phyloP scores from a whole-genome alignment of 1,140 invertebrate genomes.

The Nasonia vitripennis region DNA sequence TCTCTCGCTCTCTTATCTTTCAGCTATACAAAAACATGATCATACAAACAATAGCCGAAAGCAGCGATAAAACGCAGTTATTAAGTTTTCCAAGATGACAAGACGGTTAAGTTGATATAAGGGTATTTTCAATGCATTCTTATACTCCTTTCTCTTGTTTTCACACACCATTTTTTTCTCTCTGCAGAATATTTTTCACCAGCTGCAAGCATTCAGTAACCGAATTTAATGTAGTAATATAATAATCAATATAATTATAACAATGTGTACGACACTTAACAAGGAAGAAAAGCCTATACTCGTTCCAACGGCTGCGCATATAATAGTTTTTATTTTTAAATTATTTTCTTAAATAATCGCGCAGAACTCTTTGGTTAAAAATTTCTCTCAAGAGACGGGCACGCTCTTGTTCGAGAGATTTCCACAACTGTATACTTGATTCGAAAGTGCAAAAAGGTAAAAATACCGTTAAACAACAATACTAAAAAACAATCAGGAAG shows the following conservation, averaged over 20 bases:
- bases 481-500: not conserved
- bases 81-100: not conserved
- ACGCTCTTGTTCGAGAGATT: too few species aligned
- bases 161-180: not conserved
- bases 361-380: slow-evolving; percentile 38
- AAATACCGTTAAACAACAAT: not conserved
- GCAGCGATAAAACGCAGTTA: slow-evolving; percentile 1
- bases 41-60: slow-evolving; percentile 32
- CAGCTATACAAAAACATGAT: slow-evolving; percentile 39
- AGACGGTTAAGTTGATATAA: not conserved
- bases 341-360: not conserved
- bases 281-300: slow-evolving; percentile 2
- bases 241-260: slow-evolving; percentile 6
- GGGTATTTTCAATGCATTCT: not conserved
- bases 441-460: too few species aligned
- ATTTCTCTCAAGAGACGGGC: not conserved
- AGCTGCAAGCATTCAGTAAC: not conserved
- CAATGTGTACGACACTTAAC: not conserved
- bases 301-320: not conserved
- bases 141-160: not conserved
- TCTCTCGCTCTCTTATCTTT: not conserved
- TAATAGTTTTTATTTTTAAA: too few species aligned
- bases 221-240: too few species aligned
- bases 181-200: not conserved
- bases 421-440: too few species aligned